phyloP scores from a whole-genome alignment of 2,797 vertebrate species.

The Oreortyx pictus region DNA sequence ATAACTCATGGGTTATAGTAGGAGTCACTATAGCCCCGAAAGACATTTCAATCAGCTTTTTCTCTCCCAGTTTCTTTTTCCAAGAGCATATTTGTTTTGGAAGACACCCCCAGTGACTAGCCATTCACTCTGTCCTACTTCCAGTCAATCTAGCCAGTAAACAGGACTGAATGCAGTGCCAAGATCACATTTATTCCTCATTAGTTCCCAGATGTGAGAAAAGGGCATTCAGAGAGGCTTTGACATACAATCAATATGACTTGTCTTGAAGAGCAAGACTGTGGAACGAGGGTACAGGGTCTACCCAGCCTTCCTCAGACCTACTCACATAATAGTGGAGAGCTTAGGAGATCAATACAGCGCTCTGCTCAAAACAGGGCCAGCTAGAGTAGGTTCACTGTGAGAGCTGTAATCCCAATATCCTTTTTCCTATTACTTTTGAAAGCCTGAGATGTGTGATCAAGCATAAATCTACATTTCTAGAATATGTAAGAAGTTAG shows the following conservation, averaged over 20 bases:
- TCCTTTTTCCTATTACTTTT: not conserved
- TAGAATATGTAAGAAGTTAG: not conserved
- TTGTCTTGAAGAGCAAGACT: not conserved
- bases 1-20: not conserved
- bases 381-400: not conserved
- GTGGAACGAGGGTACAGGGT: not conserved
- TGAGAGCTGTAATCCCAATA: not conserved
- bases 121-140: not conserved
- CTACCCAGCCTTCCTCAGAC: not conserved
- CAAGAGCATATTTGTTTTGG: not conserved
- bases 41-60: fast-evolving
- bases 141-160: not conserved
- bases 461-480: not conserved
- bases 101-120: not conserved
- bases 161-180: not conserved
- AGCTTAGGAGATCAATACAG: not conserved
- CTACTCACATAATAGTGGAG: not conserved
- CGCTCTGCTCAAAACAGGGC: not conserved
- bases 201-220: not conserved
- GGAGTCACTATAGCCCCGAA: not conserved
- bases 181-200: not conserved
- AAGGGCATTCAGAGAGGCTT: not conserved
- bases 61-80: not conserved
- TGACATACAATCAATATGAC: not conserved
- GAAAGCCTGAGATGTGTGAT: not conserved